Evolutionary conservation across 2,113 vertebrate genomes (phyloP), one percentile per base, ranked within the genome.

Genomic region (Delphinapterus leucas): DNA sequence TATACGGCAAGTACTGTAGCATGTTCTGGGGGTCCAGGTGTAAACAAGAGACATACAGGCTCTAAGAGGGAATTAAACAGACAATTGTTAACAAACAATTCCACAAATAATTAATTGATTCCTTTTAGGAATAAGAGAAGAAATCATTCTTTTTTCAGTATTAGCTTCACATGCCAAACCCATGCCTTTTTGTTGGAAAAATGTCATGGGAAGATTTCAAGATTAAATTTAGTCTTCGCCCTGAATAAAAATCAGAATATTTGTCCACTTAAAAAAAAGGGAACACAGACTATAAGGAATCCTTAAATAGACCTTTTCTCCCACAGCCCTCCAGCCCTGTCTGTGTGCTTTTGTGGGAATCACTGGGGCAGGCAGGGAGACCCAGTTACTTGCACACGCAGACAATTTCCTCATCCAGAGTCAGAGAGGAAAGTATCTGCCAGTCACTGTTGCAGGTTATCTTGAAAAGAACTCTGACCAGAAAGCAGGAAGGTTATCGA

Each of bases 401-500:
- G 31, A 89, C 41, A 3, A 81, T 81, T 92, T 97, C 87, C 70
- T 36, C 11, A 41, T 73, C 41, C 17, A 94, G 73, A 90, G 60
- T 33, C 79, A 65, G 55, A 92, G 31, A 95, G 36, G 85, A 67
- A 61, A 11, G 73, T 76, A 73, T 6, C 80, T 81, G 88, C 71
- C 80, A 55, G 26, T 90, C 28, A 77, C 15, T 95, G 20, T 13
- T 49, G 25, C 31, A 44, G 9, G 20, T 90, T 74, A 96, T 91
- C 63, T 80, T 86, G 61, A 92, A 98, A 88, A 90, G 89, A 87
- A 90, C 38, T 36, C 49, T 65, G 13, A 73, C 47, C 31, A 67
- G 61, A 8, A 33, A 65, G 74, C 38, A 25, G 77, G 36, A 91
- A 95, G 28, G 60, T 74, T 44, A 68, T 68, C 80, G 61, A 96